These are phyloP conservation scores for Hypanus sabinus DNA, from an alignment of 2,113 vertebrate species.

Conservation along the genomic window DNA sequence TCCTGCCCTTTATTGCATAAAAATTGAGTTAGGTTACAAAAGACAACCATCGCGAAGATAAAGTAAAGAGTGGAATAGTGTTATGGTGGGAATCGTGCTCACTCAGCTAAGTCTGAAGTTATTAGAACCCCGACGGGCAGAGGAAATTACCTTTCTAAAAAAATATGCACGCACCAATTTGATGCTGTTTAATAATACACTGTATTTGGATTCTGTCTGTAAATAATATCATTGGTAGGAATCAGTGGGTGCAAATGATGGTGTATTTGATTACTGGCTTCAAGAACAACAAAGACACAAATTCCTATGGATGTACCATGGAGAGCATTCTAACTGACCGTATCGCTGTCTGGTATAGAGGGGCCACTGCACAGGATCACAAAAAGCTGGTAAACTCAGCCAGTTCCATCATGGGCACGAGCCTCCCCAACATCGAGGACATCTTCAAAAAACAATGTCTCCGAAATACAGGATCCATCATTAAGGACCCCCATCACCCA, in stretches of 20 bases:
- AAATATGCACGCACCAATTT: background rate
- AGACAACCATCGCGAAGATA: background rate
- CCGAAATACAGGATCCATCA: too few species aligned
- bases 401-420: too few species aligned
- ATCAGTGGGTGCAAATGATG: background rate
- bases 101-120: background rate
- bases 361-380: too few species aligned
- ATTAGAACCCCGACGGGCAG: background rate
- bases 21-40: background rate
- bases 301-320: too few species aligned
- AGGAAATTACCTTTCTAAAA: background rate
- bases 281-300: background rate
- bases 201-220: background rate
- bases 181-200: background rate
- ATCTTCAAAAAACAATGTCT: too few species aligned
- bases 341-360: too few species aligned
- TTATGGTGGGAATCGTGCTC: background rate
- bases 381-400: too few species aligned
- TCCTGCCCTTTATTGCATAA: background rate
- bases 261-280: background rate
- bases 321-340: too few species aligned
- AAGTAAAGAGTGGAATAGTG: background rate
- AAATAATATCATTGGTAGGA: background rate
- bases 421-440: too few species aligned
- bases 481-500: too few species aligned